Evolutionary conservation across 37 sponge, comb jelly and placozoan species (phyloP).

Genomic region (Spongilla lacustris): DNA sequence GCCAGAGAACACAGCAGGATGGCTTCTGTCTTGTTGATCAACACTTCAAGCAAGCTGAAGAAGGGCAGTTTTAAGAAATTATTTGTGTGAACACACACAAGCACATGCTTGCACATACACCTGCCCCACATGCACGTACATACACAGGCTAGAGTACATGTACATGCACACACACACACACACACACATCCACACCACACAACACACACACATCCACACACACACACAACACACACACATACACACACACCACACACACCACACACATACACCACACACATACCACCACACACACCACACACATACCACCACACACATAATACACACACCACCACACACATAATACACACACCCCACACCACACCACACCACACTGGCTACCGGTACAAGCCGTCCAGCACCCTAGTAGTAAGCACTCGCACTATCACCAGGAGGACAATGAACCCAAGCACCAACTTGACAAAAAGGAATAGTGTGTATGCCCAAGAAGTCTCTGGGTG

Average conservation of each 20-base stretch:
- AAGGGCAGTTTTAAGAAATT: not conserved
- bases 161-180: not conserved
- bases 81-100: not conserved
- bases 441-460: constrained; percentile 52
- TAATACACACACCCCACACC: no score
- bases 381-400: constrained; percentile 51
- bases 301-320: no score
- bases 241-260: not conserved
- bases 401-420: constrained; percentile 10
- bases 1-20: constrained; percentile 47
- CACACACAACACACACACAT: not conserved
- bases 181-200: constrained; percentile 8
- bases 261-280: not conserved
- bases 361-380: not conserved
- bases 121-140: not conserved
- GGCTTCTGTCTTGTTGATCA: constrained; percentile 27
- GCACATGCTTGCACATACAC: not conserved
- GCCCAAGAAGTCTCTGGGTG: not conserved
- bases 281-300: constrained; percentile 16
- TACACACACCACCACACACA: no score
- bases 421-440: constrained; percentile 42
- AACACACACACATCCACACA: constrained; percentile 5
- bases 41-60: constrained; percentile 14
- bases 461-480: constrained; percentile 18
- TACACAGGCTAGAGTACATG: not conserved